These are phyloP conservation scores for Orgyia antiqua DNA, from an alignment of 2,888 invertebrate genomes.

Conservation along the genomic window DNA sequence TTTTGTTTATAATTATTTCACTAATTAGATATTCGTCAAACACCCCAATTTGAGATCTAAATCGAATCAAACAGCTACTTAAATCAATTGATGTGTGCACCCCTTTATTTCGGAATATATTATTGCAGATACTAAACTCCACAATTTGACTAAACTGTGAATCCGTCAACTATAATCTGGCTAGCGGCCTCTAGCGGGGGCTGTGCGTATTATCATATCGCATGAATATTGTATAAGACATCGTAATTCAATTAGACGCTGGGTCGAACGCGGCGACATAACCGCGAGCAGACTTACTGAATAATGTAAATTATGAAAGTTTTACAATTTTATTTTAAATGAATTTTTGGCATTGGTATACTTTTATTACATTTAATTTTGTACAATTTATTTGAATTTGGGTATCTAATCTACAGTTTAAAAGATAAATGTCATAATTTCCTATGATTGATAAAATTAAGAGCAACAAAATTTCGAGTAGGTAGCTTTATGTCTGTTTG, in stretches of 20 bases:
- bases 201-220: conserved; percentile 64
- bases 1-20: no score
- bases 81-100: conserved; percentile 30
- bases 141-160: conserved; percentile 57
- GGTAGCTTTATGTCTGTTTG: no score
- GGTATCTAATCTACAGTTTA: no score
- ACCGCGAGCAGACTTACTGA: conserved; percentile 35
- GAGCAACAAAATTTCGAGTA: no score
- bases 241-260: conserved; percentile 62
- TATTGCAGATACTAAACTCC: conserved; percentile 45
- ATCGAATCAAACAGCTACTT: conserved; percentile 13
- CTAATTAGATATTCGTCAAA: no score
- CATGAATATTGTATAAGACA: conserved; percentile 74
- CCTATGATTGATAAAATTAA: no score
- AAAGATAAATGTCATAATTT: no score
- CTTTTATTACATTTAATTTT: not conserved
- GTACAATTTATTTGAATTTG: no score
- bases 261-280: conserved; percentile 33
- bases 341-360: conserved; percentile 13
- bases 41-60: no score
- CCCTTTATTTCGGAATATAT: conserved; percentile 20
- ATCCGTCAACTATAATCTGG: conserved; percentile 47
- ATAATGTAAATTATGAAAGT: conserved; percentile 31
- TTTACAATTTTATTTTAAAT: conserved; percentile 20
- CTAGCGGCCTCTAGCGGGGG: conserved; percentile 21